A percentile compares a stretch with the other conserved stretches of the same genome.
Conservation (phyloP, 2,113 vertebrate species). For the Pogonocichla stellata region DNA sequence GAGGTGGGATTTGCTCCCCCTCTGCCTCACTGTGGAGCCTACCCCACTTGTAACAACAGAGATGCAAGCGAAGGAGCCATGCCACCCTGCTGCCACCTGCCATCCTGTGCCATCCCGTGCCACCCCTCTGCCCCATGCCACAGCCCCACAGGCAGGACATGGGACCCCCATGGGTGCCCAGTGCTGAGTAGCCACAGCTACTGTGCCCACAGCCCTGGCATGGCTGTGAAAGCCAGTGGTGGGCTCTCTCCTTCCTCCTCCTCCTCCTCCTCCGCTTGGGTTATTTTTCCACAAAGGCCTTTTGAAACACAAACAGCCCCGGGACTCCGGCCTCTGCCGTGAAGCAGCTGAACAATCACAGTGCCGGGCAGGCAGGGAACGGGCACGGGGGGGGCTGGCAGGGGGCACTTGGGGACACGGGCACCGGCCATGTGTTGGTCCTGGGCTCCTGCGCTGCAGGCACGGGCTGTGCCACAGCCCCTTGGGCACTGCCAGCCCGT, state of each 20-base stretch:
- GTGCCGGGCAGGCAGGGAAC: constrained; percentile 31
- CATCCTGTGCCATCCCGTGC: not conserved
- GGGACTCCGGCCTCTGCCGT: constrained; percentile 41
- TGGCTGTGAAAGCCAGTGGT: not conserved
- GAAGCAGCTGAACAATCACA: constrained; percentile 67
- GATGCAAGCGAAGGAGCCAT: accelerated
- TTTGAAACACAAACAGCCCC: constrained; percentile 64
- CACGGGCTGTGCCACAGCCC: not conserved
- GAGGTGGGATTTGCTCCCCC: not conserved
- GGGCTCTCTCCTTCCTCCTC: not conserved
- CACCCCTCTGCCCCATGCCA: not conserved
- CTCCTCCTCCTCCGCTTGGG: constrained; percentile 1
- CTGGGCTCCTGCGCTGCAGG: accelerated
- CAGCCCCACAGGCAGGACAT: not conserved
- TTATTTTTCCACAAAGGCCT: constrained; percentile 69
- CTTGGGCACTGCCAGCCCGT: not conserved
- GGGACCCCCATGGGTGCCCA: not conserved
- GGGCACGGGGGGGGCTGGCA: not conserved
- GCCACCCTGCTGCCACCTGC: not conserved
- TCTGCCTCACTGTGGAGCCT: not conserved
- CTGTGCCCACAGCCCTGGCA: not conserved
- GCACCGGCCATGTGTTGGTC: not conserved
- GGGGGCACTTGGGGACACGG: constrained; percentile 25
- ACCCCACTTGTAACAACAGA: not conserved
- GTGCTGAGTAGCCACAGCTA: not conserved